Conservation (phyloP, 2,888 invertebrate species). For the Panzeria rudis region DNA sequence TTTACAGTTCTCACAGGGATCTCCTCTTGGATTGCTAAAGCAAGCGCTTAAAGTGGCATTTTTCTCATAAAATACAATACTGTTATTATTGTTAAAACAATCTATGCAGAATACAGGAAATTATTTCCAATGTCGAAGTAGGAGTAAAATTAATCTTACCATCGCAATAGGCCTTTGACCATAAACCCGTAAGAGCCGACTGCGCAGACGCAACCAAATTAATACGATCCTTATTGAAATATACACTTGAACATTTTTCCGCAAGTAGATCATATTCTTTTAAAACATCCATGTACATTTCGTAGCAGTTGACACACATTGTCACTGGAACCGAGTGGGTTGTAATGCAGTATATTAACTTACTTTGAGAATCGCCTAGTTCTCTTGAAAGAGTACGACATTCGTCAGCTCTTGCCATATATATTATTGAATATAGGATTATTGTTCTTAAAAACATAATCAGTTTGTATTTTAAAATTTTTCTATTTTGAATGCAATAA, state of each 20-base stretch:
- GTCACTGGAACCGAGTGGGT: constrained; percentile 74
- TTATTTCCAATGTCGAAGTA: not conserved
- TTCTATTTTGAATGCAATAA: not conserved
- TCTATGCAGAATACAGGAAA: constrained; percentile 73
- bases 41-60: constrained; percentile 54
- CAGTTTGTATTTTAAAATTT: not conserved
- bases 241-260: constrained; percentile 74
- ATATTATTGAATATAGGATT: constrained; percentile 14
- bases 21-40: not conserved
- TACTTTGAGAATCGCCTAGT: constrained; percentile 73
- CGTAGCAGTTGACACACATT: constrained; percentile 74
- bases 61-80: constrained; percentile 57
- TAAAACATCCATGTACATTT: constrained; percentile 10
- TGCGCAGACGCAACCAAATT: constrained; percentile 77
- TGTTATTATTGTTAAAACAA: constrained; percentile 74
- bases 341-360: constrained; percentile 76
- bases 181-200: constrained; percentile 75
- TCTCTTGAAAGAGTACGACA: constrained; percentile 9
- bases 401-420: not conserved
- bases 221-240: constrained; percentile 78
- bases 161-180: constrained; percentile 78
- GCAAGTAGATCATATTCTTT: constrained; percentile 58
- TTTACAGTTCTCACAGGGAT: constrained; percentile 69
- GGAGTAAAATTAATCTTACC: constrained; percentile 70
- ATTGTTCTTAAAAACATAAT: constrained; percentile 21